These are phyloP conservation scores for Danaus plexippus DNA, from an alignment of 1,140 invertebrate species.

Conservation along the genomic window DNA sequence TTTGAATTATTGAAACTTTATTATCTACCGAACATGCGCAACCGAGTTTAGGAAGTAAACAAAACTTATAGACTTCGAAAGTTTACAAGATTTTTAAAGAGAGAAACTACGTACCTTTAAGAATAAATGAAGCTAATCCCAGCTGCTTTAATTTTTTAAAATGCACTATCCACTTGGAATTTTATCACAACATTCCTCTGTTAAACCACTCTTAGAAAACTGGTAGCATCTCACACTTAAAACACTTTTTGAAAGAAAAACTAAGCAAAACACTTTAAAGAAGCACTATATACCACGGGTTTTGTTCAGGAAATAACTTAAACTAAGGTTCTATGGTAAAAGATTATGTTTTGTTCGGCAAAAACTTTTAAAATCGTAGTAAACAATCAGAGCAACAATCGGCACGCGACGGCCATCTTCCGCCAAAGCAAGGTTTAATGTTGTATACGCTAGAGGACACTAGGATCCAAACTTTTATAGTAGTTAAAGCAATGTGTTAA, in stretches of 20 bases:
- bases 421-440: constrained; percentile 53
- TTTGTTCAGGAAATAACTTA: constrained; percentile 28
- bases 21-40: constrained; percentile 55
- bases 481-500: background rate
- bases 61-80: constrained; percentile 54
- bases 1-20: constrained; percentile 34
- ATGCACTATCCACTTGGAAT: constrained; percentile 55
- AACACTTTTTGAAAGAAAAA: constrained; percentile 61
- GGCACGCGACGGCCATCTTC: constrained; percentile 67
- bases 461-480: constrained; percentile 3
- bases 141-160: constrained; percentile 34
- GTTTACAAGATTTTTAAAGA: constrained; percentile 27
- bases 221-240: constrained; percentile 55
- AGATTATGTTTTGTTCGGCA: constrained; percentile 33
- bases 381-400: constrained; percentile 62
- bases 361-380: constrained; percentile 58
- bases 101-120: constrained; percentile 42
- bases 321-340: constrained; percentile 32
- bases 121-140: constrained; percentile 24
- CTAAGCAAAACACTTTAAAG: constrained; percentile 34
- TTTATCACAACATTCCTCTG: constrained; percentile 60
- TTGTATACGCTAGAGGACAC: constrained; percentile 48
- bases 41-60: constrained; percentile 53
- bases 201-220: constrained; percentile 58
- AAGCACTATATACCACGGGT: constrained; percentile 23